phyloP scores from a whole-genome alignment of 2,888 invertebrate species.

The Leptarthrus brevirostris region DNA sequence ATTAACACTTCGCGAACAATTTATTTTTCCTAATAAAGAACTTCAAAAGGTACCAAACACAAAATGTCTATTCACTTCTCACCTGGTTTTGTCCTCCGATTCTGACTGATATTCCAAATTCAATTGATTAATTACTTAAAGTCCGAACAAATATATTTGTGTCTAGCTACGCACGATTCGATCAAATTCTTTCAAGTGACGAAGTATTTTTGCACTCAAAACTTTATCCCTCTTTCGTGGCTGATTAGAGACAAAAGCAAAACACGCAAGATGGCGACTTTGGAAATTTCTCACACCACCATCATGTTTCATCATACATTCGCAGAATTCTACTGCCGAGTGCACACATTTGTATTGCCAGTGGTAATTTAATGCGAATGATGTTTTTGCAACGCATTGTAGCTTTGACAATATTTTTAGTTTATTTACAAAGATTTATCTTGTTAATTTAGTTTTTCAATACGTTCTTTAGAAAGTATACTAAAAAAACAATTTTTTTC shows the following conservation, averaged over 20 bases:
- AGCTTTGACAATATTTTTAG: no score
- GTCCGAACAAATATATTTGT: not conserved
- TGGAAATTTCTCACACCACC: slow-evolving; percentile 12
- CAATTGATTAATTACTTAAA: not conserved
- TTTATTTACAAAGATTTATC: no score
- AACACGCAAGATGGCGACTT: slow-evolving; percentile 27
- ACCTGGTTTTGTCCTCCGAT: not conserved
- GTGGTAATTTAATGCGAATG: no score
- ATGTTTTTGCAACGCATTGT: no score
- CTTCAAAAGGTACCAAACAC: no score
- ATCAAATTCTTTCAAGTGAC: slow-evolving; percentile 1
- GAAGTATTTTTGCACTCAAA: slow-evolving; percentile 35
- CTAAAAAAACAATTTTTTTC: no score
- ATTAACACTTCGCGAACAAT: no score
- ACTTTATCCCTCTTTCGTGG: not conserved
- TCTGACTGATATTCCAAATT: not conserved
- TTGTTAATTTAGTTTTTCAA: no score
- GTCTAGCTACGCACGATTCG: not conserved
- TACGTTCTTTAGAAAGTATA: no score
- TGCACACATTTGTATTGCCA: slow-evolving; percentile 18
- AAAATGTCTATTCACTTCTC: no score
- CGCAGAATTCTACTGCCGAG: not conserved
- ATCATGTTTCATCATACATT: not conserved
- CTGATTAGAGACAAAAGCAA: slow-evolving; percentile 19
- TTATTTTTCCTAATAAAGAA: no score